phyloP scores from a whole-genome alignment of 2,113 vertebrate species.

The Gavia stellata region DNA sequence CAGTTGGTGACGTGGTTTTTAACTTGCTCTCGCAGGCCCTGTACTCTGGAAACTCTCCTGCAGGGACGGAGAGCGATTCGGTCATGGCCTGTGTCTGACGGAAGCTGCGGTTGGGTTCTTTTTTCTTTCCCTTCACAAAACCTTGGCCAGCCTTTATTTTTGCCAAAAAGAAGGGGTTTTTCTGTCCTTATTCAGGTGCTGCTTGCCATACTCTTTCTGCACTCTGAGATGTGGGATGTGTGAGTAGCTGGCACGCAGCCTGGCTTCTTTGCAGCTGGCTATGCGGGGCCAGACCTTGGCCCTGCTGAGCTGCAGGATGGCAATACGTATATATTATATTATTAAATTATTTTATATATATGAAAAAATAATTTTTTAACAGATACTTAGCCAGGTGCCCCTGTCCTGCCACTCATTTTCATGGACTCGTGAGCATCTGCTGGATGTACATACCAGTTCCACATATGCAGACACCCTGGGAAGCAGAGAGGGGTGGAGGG shows the following conservation, averaged over 20 bases:
- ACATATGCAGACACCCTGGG: not conserved
- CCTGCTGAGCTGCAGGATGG: not conserved
- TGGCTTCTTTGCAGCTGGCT: not conserved
- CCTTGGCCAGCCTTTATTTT: not conserved
- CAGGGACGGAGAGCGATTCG: not conserved
- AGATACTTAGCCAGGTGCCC: not conserved
- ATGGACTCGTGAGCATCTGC: not conserved
- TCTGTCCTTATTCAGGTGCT: not conserved
- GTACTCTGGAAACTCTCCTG: not conserved
- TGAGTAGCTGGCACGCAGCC: not conserved
- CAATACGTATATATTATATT: not conserved
- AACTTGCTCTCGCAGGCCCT: not conserved
- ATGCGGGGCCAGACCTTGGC: not conserved
- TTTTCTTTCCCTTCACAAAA: not conserved
- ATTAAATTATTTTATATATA: not conserved
- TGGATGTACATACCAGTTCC: not conserved
- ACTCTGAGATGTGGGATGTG: not conserved
- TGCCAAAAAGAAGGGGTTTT: fast-evolving
- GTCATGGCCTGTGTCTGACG: fast-evolving
- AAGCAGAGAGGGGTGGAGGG: not conserved
- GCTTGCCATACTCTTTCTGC: not conserved
- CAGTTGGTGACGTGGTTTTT: not conserved
- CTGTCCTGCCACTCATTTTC: not conserved
- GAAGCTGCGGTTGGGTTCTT: fast-evolving
- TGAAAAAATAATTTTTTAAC: not conserved